Evolutionary conservation across 1,140 invertebrate genomes (phyloP).

Genomic region (Sesamia nonagrioides): DNA sequence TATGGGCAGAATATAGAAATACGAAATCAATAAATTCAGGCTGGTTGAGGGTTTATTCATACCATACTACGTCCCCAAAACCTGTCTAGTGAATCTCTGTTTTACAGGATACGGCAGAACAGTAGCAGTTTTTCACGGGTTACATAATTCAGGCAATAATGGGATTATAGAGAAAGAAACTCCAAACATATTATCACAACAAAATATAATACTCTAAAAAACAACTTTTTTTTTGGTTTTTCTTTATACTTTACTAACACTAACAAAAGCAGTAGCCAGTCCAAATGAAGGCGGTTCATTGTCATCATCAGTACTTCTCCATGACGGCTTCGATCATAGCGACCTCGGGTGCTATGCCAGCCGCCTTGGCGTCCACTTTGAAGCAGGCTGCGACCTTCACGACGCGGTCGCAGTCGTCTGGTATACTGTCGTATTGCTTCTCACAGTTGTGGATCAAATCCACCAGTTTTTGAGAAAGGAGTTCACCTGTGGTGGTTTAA

Average conservation of each 20-base stretch:
- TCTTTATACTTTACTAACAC: slow-evolving; percentile 16
- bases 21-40: too few relatives aligned
- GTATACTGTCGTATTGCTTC: slow-evolving; percentile 71
- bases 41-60: too few relatives aligned
- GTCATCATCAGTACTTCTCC: slow-evolving; percentile 66
- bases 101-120: too few relatives aligned
- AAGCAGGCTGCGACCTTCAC: slow-evolving; percentile 81
- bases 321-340: slow-evolving; percentile 80
- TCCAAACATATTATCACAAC: background rate
- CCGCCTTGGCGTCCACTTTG: slow-evolving; percentile 69
- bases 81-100: too few relatives aligned
- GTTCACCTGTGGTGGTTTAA: slow-evolving; percentile 65
- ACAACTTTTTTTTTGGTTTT: slow-evolving; percentile 47
- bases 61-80: too few relatives aligned
- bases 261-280: background rate
- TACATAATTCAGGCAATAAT: too few relatives aligned
- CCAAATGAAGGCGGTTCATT: background rate
- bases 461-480: slow-evolving; percentile 76
- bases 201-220: slow-evolving; percentile 3
- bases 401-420: slow-evolving; percentile 76
- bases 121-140: too few relatives aligned
- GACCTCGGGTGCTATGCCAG: slow-evolving; percentile 78
- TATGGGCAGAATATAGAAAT: too few relatives aligned
- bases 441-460: slow-evolving; percentile 80
- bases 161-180: background rate